Base-by-base conservation (phyloP, 1,140 invertebrate genomes). In the Tetranychus cinnabarinus region DNA sequence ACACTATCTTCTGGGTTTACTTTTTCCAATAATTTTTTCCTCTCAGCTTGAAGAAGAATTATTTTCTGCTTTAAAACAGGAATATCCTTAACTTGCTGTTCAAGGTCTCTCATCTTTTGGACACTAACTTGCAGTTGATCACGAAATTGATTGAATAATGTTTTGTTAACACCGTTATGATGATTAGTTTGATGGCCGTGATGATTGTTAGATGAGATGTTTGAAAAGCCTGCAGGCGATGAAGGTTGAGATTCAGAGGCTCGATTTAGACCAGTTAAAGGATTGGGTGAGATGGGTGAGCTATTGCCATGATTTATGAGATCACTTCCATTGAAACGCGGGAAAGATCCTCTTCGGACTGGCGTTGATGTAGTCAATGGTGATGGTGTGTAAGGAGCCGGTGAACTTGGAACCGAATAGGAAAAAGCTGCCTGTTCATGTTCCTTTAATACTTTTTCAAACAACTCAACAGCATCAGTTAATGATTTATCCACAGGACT, bases 81-180 rank as follows among this genome's bases (percentile, higher is more conserved):
- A 71, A 90, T 82, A 45, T 78, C 71, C 75, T 86, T 87, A 31
- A 86, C 82, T 75, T 86, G 82, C 70, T 85, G 83, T 73, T 88
- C 86, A 62, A 89, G 73, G 67, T 87, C 82, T 69, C 77, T 80
- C 72, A 87, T 81, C 50, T 82, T 75, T 69, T 83, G 79, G 56
- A 88, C 72, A 68, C 84, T 86, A 15, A 79, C 68, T 2, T 84
- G 82, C 83, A 88, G 83, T 70, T 84, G 81, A 68, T 84, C 78
- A 63, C 81, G 73, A 60, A 83, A 81, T 62, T 67, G 66, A 42
- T 42, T 42, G 39, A 42, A 10, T 6, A 42, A 42, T 6, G 39
- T 42, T 42, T 42, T 42, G 39, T 42, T 42, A 10, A 6, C 10
- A 10, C 10, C 10, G 10, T 42, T 42, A 42, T 42, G 5, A 10